Base-by-base conservation (phyloP, 2,113 vertebrate species). In the Oryzias curvinotus region DNA sequence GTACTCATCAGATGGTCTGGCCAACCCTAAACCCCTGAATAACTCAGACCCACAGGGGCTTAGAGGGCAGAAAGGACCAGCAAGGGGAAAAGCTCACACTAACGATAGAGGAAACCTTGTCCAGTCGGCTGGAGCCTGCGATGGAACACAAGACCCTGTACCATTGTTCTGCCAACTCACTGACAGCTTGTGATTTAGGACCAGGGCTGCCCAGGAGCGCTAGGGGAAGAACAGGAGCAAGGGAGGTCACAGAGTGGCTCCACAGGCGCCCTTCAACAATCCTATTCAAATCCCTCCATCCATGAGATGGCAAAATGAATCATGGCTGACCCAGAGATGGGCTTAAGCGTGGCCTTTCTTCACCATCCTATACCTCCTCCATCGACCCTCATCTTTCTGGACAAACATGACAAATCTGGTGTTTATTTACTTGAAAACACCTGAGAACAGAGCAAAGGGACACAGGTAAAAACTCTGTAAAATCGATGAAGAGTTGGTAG, bases 141-240 rank as follows among this genome's bases (percentile, higher is more conserved):
- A 86, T 57, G 82, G 67, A 76, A 82, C 82, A 75, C 82, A 87
- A 81, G 83, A 82, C 72, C 77, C 72, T 18, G 68, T 65, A 75
- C 90, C 84, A 92, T 93, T 93, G 92, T 93, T 91, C 90, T 92
- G 85, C 88, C 85, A 87, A 84, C 80, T 71, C 68, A 17, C 79
- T 93, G 92, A 92, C 88, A 91, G 88, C 79, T 26, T 17, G 89
- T 93, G 92, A 93, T 93, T 91, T 92, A 93, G 90, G 89, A 91
- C 88, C 90, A 26, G 69, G 54, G 90, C 73, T 90, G 85, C 85
- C 82, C 67, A 58, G 85, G 87, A 87, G 87, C 75, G 75, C 71
- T 77, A 77, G 65, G 86, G 83, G 85, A 85, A 72, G 78, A 75
- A 77, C 82, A 80, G 73, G 81, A 87, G 84, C 74, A 67, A 72